These are phyloP conservation scores for Stegana nigrithorax DNA, from an alignment of 2,888 invertebrate genomes.

Conservation along the genomic window DNA sequence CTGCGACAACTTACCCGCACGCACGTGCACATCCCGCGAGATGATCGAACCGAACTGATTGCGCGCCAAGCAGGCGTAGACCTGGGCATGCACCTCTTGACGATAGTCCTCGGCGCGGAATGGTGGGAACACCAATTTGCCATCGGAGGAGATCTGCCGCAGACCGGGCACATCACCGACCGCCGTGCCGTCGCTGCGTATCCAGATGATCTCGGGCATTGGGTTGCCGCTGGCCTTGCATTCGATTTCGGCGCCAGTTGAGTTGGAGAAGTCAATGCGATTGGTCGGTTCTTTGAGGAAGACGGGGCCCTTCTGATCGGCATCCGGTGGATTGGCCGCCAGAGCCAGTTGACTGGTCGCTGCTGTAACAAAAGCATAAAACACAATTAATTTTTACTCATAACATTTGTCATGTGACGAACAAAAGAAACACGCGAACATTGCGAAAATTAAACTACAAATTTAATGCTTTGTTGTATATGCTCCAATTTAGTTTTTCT, in stretches of 20 bases:
- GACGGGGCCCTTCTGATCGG: slow-evolving; percentile 87
- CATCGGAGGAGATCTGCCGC: slow-evolving; percentile 88
- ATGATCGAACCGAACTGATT: slow-evolving; percentile 91
- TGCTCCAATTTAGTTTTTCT: not conserved
- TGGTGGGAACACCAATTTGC: slow-evolving; percentile 92
- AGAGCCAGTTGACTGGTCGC: slow-evolving; percentile 38
- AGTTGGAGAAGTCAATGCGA: slow-evolving; percentile 93
- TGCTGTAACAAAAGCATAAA: too few relatives aligned
- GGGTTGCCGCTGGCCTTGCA: slow-evolving; percentile 93
- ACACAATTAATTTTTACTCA: slow-evolving; percentile 13
- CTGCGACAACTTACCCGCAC: slow-evolving; percentile 81
- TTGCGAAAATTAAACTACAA: not conserved
- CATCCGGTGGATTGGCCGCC: slow-evolving; percentile 71
- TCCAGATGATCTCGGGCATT: slow-evolving; percentile 92
- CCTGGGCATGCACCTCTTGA: slow-evolving; percentile 94
- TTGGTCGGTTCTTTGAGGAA: slow-evolving; percentile 93
- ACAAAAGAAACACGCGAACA: too few relatives aligned
- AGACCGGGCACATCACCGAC: slow-evolving; percentile 91
- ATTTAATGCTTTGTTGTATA: too few relatives aligned
- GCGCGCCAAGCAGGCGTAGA: slow-evolving; percentile 91
- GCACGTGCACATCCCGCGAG: slow-evolving; percentile 91
- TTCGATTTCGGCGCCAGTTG: slow-evolving; percentile 91
- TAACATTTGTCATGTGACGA: not conserved
- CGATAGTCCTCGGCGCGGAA: slow-evolving; percentile 94
- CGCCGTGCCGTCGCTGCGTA: slow-evolving; percentile 88